Conservation (phyloP, 2,888 invertebrate species). For the Drosophila mettleri region DNA sequence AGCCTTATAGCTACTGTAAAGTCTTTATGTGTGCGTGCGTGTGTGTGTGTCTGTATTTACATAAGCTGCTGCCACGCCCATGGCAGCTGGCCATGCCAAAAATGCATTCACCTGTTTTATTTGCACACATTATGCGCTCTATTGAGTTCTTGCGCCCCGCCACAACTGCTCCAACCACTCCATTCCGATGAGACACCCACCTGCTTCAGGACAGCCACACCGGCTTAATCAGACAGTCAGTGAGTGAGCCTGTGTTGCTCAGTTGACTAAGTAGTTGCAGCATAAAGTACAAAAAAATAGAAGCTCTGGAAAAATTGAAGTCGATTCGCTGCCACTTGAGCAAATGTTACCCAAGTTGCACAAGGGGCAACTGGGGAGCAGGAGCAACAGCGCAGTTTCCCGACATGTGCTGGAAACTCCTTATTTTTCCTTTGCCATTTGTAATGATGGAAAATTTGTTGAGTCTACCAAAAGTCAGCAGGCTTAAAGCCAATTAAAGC, state of each 20-base stretch:
- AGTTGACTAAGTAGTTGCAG: slow-evolving; percentile 48
- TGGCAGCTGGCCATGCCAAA: slow-evolving; percentile 17
- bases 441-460: slow-evolving; percentile 23
- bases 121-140: slow-evolving; percentile 75
- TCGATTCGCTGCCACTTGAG: slow-evolving; percentile 29
- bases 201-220: neutral
- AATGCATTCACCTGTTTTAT: slow-evolving; percentile 73
- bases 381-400: slow-evolving; percentile 1
- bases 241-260: slow-evolving; percentile 40
- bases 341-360: slow-evolving; percentile 29
- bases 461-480: slow-evolving; percentile 17
- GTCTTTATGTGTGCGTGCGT: neutral
- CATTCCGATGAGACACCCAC: neutral
- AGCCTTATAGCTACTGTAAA: slow-evolving; percentile 14
- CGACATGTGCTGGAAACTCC: slow-evolving; percentile 39
- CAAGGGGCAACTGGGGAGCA: neutral
- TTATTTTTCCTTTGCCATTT: neutral
- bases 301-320: slow-evolving; percentile 19
- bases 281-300: slow-evolving; percentile 1
- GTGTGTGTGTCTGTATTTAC: slow-evolving; percentile 37
- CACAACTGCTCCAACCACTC: neutral
- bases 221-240: slow-evolving; percentile 29
- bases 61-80: slow-evolving; percentile 39
- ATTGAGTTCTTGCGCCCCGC: slow-evolving; percentile 57
- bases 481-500: slow-evolving; percentile 72